A percentile compares a stretch with the other conserved stretches of the same genome.
Evolutionary conservation across 2,888 invertebrate genomes (phyloP).

Genomic region (Taenaris catops): DNA sequence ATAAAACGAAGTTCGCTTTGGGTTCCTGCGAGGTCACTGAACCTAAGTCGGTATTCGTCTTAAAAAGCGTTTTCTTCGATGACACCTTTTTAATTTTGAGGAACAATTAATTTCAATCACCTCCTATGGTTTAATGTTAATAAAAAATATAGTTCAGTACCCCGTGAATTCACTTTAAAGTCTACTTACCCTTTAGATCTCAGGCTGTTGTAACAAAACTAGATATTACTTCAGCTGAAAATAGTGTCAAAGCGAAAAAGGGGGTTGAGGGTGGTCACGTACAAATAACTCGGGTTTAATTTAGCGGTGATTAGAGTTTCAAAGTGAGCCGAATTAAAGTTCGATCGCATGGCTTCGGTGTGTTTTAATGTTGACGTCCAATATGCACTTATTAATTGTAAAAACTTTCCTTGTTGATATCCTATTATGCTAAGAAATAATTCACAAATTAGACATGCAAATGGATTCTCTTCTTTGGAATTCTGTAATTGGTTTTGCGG

Average conservation of each 20-base stretch:
- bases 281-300: slow-evolving; percentile 47
- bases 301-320: slow-evolving; percentile 57
- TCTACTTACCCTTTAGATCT: slow-evolving; percentile 33
- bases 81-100: too few relatives aligned
- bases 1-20: too few relatives aligned
- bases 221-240: slow-evolving; percentile 20
- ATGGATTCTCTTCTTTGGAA: too few relatives aligned
- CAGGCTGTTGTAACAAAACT: slow-evolving; percentile 7
- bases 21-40: too few relatives aligned
- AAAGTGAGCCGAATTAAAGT: slow-evolving; percentile 31
- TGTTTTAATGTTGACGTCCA: slow-evolving; percentile 33
- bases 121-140: too few relatives aligned
- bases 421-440: slow-evolving; percentile 1
- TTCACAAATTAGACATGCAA: too few relatives aligned
- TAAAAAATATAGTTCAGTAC: too few relatives aligned
- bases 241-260: slow-evolving; percentile 17
- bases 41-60: too few relatives aligned
- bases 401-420: slow-evolving; percentile 9
- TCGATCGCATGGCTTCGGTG: slow-evolving; percentile 13
- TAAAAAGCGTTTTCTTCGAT: too few relatives aligned
- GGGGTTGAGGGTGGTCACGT: slow-evolving; percentile 42
- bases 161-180: slow-evolving; percentile 1
- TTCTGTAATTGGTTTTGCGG: too few relatives aligned
- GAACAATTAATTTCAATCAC: too few relatives aligned
- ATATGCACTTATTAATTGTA: slow-evolving; percentile 32